Base-by-base conservation (phyloP, 2,113 vertebrate species). In the Tor tambroides region DNA sequence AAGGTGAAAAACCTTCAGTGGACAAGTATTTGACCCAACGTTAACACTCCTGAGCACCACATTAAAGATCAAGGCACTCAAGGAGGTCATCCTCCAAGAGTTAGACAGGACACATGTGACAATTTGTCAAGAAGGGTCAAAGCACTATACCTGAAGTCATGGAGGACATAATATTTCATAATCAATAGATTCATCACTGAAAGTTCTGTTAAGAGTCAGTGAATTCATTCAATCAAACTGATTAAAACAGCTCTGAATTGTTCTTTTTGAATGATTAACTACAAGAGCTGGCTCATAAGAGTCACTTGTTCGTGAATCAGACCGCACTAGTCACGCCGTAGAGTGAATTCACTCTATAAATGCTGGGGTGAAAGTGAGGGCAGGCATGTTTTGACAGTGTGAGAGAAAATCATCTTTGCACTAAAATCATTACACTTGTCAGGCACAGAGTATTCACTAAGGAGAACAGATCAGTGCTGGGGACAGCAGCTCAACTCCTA, bases 401-500 rank as follows among this genome's bases (percentile, higher is more conserved):
- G 28, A 59, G 51, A 79, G 76, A 51, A 11, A 79, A 79, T 56
- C 51, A 79, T 3, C 30, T 35, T 17, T 7, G 76, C 17, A 23
- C 17, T 56, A 35, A 80, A 10, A 19, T 41, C 67, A 71, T 35
- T 41, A 75, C n/a, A 69, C 59, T 46, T 12, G 41, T 17, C 17
- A 49, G 26, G n/a, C 38, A 49, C 9, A 59, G 30, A 32, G 30
- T 12, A 72, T 80, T 38, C 46, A 35, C 79, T 28, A 15, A 87
- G 28, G 21, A 77, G 26, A 75, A 74, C 74, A 63, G 23, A 51
- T 80, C 11, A 56, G 74, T 41, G 54, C 6, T 19, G 63, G 41
- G 35, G 63, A 65, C 71, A 63, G 86, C 56, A 63, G 79, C 71
- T 35, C 32, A 72, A 23, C 32, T 61, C 71, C 32, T 30, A 59